phyloP scores from a whole-genome alignment of 2,888 invertebrate genomes.

The Plagodis dolabraria region DNA sequence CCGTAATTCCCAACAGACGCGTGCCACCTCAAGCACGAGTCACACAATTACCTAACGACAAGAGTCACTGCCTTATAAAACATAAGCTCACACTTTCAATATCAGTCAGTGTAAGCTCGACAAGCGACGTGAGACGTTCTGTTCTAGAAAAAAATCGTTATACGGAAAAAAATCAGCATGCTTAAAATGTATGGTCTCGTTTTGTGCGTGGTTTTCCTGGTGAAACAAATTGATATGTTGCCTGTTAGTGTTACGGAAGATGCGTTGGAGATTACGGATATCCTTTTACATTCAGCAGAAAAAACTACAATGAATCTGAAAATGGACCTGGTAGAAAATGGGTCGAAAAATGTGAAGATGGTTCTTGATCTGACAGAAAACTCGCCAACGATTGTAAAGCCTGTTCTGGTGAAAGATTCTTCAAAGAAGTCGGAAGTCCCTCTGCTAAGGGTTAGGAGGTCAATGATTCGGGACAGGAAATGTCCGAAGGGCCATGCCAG shows the following conservation, averaged over 20 bases:
- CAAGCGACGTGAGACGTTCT: not conserved
- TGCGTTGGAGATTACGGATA: no score
- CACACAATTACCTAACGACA: not conserved
- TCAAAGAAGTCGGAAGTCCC: not conserved
- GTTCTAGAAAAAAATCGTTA: not conserved
- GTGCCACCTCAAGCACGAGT: not conserved
- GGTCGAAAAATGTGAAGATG: no score
- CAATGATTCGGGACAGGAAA: not conserved
- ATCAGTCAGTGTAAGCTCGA: not conserved
- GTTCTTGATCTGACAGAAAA: no score
- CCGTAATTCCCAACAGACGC: not conserved
- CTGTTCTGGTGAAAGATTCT: no score
- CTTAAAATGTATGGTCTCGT: not conserved
- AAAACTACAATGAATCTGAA: no score
- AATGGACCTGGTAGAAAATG: no score
- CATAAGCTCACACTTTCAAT: not conserved
- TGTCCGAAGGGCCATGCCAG: not conserved
- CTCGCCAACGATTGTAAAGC: no score
- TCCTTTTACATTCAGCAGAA: no score
- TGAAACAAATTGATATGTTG: conserved; percentile 1
- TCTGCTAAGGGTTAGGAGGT: not conserved
- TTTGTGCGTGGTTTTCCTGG: conserved; percentile 6
- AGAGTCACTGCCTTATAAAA: not conserved
- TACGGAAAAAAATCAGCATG: no score
- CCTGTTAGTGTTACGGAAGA: not conserved